Conservation (phyloP, 92 coral and sea anemone genomes). For the Siderastrea radians region DNA sequence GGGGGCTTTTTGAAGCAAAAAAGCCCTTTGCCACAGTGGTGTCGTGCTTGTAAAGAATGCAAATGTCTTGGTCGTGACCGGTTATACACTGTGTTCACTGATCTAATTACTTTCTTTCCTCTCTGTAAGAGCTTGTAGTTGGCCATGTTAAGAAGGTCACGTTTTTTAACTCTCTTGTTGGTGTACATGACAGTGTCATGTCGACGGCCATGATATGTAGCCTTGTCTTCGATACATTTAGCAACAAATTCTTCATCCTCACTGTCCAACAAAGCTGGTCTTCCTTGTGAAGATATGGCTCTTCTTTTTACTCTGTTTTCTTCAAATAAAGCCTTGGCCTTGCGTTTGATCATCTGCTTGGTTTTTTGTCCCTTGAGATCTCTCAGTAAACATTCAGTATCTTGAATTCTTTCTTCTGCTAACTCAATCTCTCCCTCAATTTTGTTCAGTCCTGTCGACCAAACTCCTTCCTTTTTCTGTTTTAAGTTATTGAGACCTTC, state of each 20-base stretch:
- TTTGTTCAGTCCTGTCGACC: neutral
- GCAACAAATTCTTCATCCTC: conserved; percentile 47
- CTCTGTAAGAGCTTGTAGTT: conserved; percentile 27
- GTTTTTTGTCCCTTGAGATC: conserved; percentile 8
- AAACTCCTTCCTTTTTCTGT: too few species aligned
- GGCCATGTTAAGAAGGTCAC: conserved; percentile 58
- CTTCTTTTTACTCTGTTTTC: conserved; percentile 59
- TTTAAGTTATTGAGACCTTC: too few species aligned
- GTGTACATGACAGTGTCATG: conserved; percentile 57
- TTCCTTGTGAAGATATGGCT: conserved; percentile 35
- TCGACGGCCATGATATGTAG: conserved; percentile 47
- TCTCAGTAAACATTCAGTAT: neutral
- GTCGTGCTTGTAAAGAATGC: conserved; percentile 48
- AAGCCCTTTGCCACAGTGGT: conserved; percentile 63
- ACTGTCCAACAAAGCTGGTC: conserved; percentile 17
- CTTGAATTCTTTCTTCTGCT: neutral
- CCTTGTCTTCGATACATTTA: conserved; percentile 43
- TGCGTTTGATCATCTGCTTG: conserved; percentile 60
- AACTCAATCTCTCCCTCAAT: neutral
- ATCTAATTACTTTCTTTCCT: conserved; percentile 35
- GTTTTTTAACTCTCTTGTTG: conserved; percentile 25
- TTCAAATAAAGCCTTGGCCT: conserved; percentile 48
- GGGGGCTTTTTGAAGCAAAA: conserved; percentile 66
- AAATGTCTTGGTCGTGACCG: neutral
- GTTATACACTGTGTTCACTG: conserved; percentile 54